Evolutionary conservation across 2,797 vertebrate genomes (phyloP), one percentile per base, ranked within the genome.

Genomic region (Ciconia nigra): DNA sequence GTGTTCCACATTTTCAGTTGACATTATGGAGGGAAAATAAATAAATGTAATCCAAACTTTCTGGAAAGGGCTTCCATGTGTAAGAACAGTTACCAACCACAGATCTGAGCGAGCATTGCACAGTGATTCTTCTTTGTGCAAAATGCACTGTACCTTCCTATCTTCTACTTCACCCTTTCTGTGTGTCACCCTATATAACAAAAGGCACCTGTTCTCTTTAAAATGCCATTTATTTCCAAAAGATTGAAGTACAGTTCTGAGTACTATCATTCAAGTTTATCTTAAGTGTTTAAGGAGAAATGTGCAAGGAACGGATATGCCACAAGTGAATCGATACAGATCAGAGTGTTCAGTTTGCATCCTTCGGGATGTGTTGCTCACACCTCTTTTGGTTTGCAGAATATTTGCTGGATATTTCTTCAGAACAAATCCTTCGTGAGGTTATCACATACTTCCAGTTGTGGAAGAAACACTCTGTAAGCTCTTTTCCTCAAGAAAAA

Each of bases 11-110:
- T 69, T 93, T 81, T 35, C 1, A 91, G 89, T 70, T 94, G 92
- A 92, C 90, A 66, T 93, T 78, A 66, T 2, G 1, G 82, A 96
- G 72, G 76, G 84, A 92, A 97, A 89, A 94, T 59, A 96, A 92
- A 93, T 73, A 93, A 74, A 85, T 21, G 66, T 63, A 90, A 92
- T 58, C 51, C 47, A 82, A 41, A 87, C 73, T 76, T 83, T 88
- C 58, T 69, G 80, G 62, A 81, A 87, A 83, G 37, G 62, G 35
- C 22, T 84, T 92, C 65, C 69, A 62, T 20, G 33, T 79, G 35
- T 28, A 85, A 59, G 55, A 71, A 61, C 29, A 37, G 22, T 87
- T 69, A 44, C 35, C 54, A 83, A 35, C 14, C 14, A 37, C 28
- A 81, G 46, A 85, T 37, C 19, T 0, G 3, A 81, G 51, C 1